Base-by-base conservation (phyloP, 2,797 vertebrate genomes). In the Gymnodraco acuticeps region DNA sequence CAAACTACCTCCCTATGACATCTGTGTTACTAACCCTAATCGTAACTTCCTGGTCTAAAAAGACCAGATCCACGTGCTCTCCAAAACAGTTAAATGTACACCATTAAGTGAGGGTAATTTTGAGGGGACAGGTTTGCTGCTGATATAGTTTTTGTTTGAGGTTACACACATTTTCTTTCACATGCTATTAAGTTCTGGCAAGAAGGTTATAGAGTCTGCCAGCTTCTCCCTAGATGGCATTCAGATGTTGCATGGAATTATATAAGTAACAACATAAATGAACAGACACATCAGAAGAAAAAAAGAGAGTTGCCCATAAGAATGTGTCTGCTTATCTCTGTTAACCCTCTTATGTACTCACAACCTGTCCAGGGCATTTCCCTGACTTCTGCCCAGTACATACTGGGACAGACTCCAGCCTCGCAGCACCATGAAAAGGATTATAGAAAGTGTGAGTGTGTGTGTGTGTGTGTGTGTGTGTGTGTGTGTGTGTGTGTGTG, bases 311-410 rank as follows among this genome's bases (percentile, higher is more conserved):
- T 3, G 0, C 50, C 23, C 16, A 7, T 54, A 66, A 66, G 53
- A 66, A 71, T 61, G 55, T 69, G 50, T 74, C 70, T 86, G 87
- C 85, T 82, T 85, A 83, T 85, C 66, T 85, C 16, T 31, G 43
- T 65, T 13, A 59, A 51, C 61, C 58, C 62, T 78, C 74, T 38
- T 52, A 55, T 71, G 33, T 42, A 38, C 77, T 73, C 71, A 64
- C 45, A 56, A 77, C 61, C 82, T 55, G 70, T 72, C 48, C 51
- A 42, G 74, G 61, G 60, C 42, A 73, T 80, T 82, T 84, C 56
- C 45, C 61, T 67, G 60, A 74, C 60, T 73, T 68, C 48, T 41
- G 62, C 73, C 80, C 70, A 77, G 56, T n/a, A 43, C 51, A 75
- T 66, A 70, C 54, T 81, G 75, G 78, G 78, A 82, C 64, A 5